A percentile compares a stretch with the other conserved stretches of the same genome.
These are phyloP conservation scores for Onychorhynchus coronatus DNA, from an alignment of 2,113 vertebrate species.

Conservation along the genomic window DNA sequence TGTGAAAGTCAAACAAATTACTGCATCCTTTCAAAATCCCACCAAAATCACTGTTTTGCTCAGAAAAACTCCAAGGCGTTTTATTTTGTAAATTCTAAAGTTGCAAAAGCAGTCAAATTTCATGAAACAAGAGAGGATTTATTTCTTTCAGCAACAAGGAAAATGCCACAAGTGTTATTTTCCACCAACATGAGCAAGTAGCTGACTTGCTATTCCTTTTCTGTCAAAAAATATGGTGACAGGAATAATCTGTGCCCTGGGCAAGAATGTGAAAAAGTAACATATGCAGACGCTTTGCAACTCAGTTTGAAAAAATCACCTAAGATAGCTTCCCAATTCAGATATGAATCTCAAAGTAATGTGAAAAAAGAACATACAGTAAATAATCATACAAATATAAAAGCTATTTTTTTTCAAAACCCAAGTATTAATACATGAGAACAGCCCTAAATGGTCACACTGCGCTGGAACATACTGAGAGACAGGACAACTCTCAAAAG, in stretches of 20 bases:
- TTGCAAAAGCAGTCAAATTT: background rate
- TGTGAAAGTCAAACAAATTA: background rate
- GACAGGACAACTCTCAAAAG: background rate
- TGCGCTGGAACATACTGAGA: background rate
- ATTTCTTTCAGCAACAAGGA: background rate
- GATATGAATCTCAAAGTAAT: background rate
- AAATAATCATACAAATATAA: background rate
- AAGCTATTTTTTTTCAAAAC: background rate
- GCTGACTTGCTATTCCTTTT: background rate
- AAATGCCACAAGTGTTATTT: background rate
- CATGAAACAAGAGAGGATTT: background rate
- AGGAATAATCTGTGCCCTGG: background rate
- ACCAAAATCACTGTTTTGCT: background rate
- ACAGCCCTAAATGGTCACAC: background rate
- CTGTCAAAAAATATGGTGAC: background rate
- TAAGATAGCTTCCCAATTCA: background rate
- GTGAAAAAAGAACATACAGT: background rate
- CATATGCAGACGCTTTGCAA: background rate
- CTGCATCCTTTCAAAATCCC: background rate
- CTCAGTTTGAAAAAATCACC: background rate
- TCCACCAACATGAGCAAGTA: background rate
- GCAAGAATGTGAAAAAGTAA: background rate
- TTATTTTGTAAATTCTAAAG: conserved; percentile 6
- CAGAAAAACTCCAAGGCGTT: background rate
- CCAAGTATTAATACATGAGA: background rate